Evolutionary conservation across 2,888 invertebrate species (phyloP), one percentile per base, ranked within the genome.

Genomic region (Hylaea fasciaria): DNA sequence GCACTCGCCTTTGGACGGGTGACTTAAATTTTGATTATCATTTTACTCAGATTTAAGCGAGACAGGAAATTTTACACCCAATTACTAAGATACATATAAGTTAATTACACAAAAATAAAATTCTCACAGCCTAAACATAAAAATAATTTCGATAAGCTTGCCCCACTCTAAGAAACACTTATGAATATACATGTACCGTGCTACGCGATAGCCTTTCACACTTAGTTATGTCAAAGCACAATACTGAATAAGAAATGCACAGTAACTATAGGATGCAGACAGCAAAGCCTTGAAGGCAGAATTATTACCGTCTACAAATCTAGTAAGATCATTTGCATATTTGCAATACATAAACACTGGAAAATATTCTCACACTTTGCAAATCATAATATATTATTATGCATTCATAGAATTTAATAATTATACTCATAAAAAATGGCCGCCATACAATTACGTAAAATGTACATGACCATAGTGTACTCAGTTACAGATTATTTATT

Each of bases 121-220:
- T 78, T 79, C 77, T 90, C 90, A 91, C 89, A 90, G 89, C 89
- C 89, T 84, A 87, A 87, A 86, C 76, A 72, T 80, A 86, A 83
- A 78, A 74, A 81, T 75, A 80, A 83, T 86, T 87, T 87, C 78
- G 78, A 82, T 72, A 77, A 73, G 71, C 68, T 66, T 57, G 70
- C 49, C 58, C n/a, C 37, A 48, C 12, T 37, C 35, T 13, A 32
- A 32, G 32, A 32, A 32, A 32, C 32, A 32, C 10, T 72, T 70
- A 69, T 50, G 61, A 66, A 70, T 63, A 65, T 3, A 68, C 40
- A 53, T 44, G 28, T 64, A 57, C 62, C 52, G 62, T 51, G 46
- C 37, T 56, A 59, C 61, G 66, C 44, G 29, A 56, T 56, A 64
- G 22, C 48, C 39, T 44, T 57, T 57, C 48, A 57, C 13, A 39